Conservation (phyloP, 2,113 vertebrate species). For the Actenoides hombroni region DNA sequence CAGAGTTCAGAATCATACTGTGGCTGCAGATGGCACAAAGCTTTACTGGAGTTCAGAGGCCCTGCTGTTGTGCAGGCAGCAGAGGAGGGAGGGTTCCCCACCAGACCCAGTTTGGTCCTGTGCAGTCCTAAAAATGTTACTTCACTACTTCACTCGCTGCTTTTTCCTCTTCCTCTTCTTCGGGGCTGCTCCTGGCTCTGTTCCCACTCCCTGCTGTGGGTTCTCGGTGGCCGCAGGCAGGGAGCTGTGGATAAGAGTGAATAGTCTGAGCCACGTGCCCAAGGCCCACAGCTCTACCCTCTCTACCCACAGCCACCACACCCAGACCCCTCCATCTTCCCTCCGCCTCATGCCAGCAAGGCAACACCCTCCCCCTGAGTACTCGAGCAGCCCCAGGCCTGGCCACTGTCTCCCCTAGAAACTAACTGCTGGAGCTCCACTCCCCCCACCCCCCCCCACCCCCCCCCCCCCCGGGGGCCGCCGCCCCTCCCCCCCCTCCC, state of each 20-base stretch:
- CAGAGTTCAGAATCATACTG: not conserved
- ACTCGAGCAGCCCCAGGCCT: not conserved
- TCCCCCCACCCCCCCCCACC: no score
- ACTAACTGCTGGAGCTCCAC: not conserved
- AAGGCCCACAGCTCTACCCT: not conserved
- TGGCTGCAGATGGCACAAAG: not conserved
- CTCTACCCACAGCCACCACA: accelerated
- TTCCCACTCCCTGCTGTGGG: not conserved
- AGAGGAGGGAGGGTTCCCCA: accelerated
- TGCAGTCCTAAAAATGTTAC: accelerated
- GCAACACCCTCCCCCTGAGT: no score
- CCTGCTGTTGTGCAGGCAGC: accelerated
- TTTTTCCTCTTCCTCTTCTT: constrained; percentile 52
- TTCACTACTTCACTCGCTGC: not conserved
- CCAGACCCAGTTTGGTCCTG: not conserved
- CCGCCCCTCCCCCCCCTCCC: not conserved
- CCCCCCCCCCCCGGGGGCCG: not conserved
- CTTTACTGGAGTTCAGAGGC: not conserved
- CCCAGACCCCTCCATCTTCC: not conserved
- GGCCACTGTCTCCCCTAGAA: no score
- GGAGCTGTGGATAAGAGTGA: not conserved
- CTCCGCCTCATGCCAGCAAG: not conserved
- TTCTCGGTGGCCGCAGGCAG: not conserved
- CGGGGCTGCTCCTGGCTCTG: not conserved
- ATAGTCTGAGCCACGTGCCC: not conserved